Conservation (phyloP, 2,113 vertebrate genomes). For the Cottus gobio region DNA sequence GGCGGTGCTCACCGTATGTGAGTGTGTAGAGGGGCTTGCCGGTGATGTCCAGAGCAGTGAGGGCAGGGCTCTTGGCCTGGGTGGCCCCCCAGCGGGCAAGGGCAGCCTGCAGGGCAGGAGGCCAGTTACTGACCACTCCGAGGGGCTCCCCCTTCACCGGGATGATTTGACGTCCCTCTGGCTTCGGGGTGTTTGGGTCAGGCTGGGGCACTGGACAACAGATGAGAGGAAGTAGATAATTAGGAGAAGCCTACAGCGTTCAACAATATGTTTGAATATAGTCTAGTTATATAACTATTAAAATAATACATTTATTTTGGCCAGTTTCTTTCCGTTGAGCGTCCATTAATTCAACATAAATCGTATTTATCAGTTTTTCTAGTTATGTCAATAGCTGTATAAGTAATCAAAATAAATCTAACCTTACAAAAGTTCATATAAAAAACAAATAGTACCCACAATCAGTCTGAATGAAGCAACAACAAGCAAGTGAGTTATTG, state of each 20-base stretch:
- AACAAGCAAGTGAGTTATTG: neutral
- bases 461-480: neutral
- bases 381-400: neutral
- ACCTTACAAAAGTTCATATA: neutral
- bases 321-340: neutral
- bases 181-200: constrained; percentile 96
- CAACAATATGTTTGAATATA: neutral
- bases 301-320: neutral
- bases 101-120: constrained; percentile 94
- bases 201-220: constrained; percentile 89
- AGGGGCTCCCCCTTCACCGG: constrained; percentile 97
- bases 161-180: constrained; percentile 96
- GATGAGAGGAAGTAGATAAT: constrained; percentile 61
- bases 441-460: neutral
- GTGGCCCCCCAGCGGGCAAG: constrained; percentile 97
- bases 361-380: neutral
- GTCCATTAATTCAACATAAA: neutral
- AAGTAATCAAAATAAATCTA: neutral
- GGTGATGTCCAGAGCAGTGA: constrained; percentile 93
- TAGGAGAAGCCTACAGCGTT: neutral
- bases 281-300: neutral
- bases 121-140: constrained; percentile 98
- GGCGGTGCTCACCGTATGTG: constrained; percentile 88
- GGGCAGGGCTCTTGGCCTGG: constrained; percentile 94
- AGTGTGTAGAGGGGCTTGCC: constrained; percentile 96